These are phyloP conservation scores for Bradypodion ventrale DNA, from an alignment of 2,797 vertebrate genomes.

Conservation along the genomic window DNA sequence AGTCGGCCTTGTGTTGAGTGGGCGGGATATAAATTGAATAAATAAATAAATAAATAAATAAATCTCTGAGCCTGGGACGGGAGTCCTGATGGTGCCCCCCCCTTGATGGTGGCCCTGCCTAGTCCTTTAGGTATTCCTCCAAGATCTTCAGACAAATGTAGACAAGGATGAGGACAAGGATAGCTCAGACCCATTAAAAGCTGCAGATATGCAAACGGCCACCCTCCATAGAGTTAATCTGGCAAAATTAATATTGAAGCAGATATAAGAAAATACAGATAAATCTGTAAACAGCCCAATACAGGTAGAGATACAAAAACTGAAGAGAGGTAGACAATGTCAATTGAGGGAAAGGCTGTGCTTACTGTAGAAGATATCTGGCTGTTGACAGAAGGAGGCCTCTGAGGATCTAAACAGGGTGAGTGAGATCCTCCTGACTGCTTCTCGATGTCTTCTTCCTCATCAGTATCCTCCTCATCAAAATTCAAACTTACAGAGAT, in stretches of 20 bases:
- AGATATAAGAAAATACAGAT: constrained; percentile 5
- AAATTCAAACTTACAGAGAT: constrained; percentile 93
- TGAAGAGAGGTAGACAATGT: too few relatives aligned
- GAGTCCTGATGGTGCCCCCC: too few relatives aligned
- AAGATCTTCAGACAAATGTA: too few relatives aligned
- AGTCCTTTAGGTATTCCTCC: too few relatives aligned
- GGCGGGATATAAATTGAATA: too few relatives aligned
- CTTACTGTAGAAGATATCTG: constrained; percentile 84
- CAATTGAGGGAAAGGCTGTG: constrained; percentile 26
- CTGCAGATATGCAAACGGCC: constrained; percentile 15
- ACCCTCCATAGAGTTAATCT: neutral
- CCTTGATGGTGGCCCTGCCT: too few relatives aligned
- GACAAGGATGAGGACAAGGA: too few relatives aligned
- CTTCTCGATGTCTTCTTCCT: constrained; percentile 74
- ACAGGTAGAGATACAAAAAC: too few relatives aligned
- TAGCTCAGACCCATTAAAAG: neutral
- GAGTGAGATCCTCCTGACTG: constrained; percentile 72
- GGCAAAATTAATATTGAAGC: neutral
- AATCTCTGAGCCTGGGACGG: too few relatives aligned
- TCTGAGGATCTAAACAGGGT: constrained; percentile 74
- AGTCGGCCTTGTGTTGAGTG: too few relatives aligned
- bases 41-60: too few relatives aligned
- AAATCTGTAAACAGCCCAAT: too few relatives aligned
- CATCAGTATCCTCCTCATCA: constrained; percentile 82
- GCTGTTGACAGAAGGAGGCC: constrained; percentile 84